Base-by-base conservation (phyloP, 2,113 vertebrate genomes). In the Toxotes jaculatrix region DNA sequence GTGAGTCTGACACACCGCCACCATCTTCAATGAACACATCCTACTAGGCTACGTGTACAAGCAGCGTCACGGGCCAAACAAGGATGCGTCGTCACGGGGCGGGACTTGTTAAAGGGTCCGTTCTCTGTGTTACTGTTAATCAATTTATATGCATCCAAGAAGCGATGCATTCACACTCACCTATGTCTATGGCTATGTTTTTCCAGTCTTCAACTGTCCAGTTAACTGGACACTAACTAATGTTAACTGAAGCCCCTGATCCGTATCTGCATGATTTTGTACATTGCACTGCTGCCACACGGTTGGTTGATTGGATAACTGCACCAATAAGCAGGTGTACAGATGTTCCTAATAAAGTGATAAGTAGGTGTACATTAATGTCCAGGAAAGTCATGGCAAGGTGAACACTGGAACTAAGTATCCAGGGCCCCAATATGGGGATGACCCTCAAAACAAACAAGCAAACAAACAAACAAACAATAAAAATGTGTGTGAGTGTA, bases 1-100 rank as follows among this genome's bases (percentile, higher is more conserved):
- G 87, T 75, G 85, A 90, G 85, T 89, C 88, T 93, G 90, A 95
- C 91, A 93, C 91, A 93, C 82, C 55, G 88, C 94, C 94, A 94
- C 96, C 96, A 97, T 97, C 95, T 97, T 96, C 94, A 93, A 70
- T 73, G 84, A 92, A 90, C 94, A 96, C 95, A 96, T 97, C 96
- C 96, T 96, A 94, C 94, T 96, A 93, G 92, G 94, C 96, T 93
- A 97, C 97, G 96, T 97, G 97, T 96, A 96, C 95, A 93, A 87
- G 87, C 77, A 14, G 94, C 95, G 95, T 97, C 96, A 97, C 91
- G 55, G 83, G 59, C 82, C 91, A 94, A 94, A 94, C 94, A 88
- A 87, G 78, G 1, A 1, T 55, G 73, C 91, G 92, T 93, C 81
- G 77, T 32, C 34, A 21, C 4, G 0, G 79, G 90, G 91, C 64